These are phyloP conservation scores for Sycophila texana DNA, from an alignment of 2,888 invertebrate genomes.

Conservation along the genomic window DNA sequence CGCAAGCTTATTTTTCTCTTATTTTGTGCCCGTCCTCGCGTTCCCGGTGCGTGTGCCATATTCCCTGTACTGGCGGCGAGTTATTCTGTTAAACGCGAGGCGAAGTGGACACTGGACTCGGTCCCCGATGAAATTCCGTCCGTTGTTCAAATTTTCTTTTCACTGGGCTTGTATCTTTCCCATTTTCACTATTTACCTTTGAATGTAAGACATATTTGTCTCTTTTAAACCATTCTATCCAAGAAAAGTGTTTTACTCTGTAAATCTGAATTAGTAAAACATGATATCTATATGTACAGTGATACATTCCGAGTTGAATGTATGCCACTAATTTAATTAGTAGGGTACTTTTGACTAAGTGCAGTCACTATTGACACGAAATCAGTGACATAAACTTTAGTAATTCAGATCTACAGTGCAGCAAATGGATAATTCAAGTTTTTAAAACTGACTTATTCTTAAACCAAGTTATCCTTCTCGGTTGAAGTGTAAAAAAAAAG, in stretches of 20 bases:
- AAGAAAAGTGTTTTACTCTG: too few species aligned
- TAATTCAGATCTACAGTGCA: too few species aligned
- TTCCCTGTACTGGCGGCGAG: conserved; percentile 17
- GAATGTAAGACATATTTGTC: not conserved
- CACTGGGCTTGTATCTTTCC: not conserved
- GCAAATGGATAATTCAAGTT: not conserved
- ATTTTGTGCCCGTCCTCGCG: not conserved
- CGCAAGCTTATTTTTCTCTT: not conserved
- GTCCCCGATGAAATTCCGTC: not conserved
- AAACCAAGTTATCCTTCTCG: not conserved
- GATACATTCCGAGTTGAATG: too few species aligned
- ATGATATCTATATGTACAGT: too few species aligned
- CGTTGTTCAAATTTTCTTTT: not conserved
- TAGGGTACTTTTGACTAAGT: too few species aligned
- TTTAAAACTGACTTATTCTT: too few species aligned
- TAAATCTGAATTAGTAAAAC: too few species aligned
- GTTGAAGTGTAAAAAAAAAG: not conserved
- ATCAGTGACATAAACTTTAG: too few species aligned
- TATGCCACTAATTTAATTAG: too few species aligned
- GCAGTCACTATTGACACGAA: too few species aligned
- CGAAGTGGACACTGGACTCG: not conserved
- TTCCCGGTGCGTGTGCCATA: conserved; percentile 50
- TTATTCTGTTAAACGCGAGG: not conserved
- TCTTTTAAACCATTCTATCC: not conserved
- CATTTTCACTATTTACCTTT: not conserved